A percentile compares a stretch with the other conserved stretches of the same genome.
These are phyloP conservation scores for Cathartes aura DNA, from an alignment of 2,113 vertebrate genomes.

Conservation along the genomic window DNA sequence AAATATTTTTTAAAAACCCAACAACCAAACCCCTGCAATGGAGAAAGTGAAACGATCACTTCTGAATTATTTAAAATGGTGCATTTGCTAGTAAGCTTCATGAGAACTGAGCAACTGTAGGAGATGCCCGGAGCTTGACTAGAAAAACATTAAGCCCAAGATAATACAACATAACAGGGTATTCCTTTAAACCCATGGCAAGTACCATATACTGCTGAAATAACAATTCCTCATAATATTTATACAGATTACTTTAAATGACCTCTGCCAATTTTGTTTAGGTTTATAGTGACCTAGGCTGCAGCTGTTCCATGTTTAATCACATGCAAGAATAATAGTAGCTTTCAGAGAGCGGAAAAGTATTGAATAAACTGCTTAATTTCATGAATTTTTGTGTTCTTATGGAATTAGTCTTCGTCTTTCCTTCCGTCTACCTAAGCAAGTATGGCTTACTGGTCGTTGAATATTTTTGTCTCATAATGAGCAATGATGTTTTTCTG, in stretches of 20 bases:
- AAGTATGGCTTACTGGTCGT: neutral
- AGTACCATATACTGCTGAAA: neutral
- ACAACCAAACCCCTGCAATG: neutral
- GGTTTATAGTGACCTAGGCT: neutral
- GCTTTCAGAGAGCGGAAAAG: neutral
- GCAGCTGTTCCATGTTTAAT: neutral
- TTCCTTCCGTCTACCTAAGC: neutral
- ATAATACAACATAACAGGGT: neutral
- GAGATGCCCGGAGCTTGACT: neutral
- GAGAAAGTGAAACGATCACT: neutral
- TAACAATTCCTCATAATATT: neutral
- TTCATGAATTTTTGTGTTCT: neutral
- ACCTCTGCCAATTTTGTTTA: neutral
- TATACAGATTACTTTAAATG: neutral
- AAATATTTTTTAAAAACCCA: neutral
- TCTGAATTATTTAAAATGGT: slow-evolving; percentile 14
- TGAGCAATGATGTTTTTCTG: neutral
- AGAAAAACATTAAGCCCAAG: neutral
- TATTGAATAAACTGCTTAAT: neutral
- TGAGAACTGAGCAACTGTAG: neutral
- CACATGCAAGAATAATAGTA: neutral
- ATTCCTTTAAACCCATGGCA: neutral
- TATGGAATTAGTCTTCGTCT: neutral
- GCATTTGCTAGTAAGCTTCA: neutral
- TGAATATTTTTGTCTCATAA: neutral